These are phyloP conservation scores for Platysternon megacephalum DNA, from an alignment of 2,113 vertebrate species.

Conservation along the genomic window DNA sequence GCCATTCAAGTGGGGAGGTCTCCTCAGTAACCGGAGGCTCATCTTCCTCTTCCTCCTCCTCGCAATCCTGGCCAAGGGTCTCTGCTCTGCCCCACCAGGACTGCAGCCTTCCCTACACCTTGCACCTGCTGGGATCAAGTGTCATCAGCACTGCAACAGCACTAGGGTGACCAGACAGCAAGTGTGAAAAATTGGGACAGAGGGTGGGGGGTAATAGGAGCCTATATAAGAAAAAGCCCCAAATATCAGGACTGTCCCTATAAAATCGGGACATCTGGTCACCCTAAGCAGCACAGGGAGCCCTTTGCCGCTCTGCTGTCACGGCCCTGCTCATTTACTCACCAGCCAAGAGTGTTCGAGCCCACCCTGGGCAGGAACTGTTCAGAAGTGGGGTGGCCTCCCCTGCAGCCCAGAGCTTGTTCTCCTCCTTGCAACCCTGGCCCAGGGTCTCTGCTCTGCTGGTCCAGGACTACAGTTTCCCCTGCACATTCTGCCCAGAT, in stretches of 20 bases:
- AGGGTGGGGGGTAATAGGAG: too few species aligned
- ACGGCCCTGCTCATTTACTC: neutral
- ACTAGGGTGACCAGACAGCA: too few species aligned
- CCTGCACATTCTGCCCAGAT: neutral
- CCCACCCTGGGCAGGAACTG: neutral
- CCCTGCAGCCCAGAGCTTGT: neutral
- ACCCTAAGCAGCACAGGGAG: neutral
- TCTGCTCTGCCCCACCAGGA: neutral
- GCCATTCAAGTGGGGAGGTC: too few species aligned
- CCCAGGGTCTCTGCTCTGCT: neutral
- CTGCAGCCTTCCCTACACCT: neutral
- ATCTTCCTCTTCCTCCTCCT: neutral
- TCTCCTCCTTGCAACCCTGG: neutral
- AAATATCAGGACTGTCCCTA: too few species aligned
- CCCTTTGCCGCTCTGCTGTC: neutral
- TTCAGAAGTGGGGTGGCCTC: neutral
- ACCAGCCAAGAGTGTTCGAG: neutral
- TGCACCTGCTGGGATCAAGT: neutral
- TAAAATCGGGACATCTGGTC: too few species aligned
- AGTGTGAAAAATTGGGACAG: too few species aligned
- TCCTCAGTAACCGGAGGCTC: too few species aligned
- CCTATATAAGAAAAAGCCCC: too few species aligned
- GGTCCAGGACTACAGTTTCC: neutral
- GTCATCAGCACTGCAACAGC: neutral
- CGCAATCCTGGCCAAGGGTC: neutral